These are phyloP conservation scores for Momotus momota DNA, from an alignment of 2,797 vertebrate genomes.

Conservation along the genomic window DNA sequence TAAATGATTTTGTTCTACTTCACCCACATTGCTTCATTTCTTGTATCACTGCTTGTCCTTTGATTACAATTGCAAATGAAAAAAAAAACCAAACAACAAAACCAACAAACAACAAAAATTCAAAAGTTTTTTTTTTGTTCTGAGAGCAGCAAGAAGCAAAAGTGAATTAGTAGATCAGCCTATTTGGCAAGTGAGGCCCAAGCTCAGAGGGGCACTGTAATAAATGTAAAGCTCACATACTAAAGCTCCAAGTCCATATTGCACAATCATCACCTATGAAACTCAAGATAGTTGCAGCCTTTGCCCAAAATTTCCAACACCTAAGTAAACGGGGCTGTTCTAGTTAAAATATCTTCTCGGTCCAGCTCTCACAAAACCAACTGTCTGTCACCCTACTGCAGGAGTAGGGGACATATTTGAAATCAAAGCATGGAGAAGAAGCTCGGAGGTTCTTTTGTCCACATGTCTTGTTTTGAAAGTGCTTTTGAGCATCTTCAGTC, in stretches of 20 bases:
- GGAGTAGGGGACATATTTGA: background rate
- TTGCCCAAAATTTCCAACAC: slow-evolving; percentile 13
- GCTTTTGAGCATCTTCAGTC: background rate
- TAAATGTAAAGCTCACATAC: background rate
- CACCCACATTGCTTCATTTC: slow-evolving; percentile 73
- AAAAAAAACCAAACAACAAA: background rate
- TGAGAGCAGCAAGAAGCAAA: slow-evolving; percentile 51
- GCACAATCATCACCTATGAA: slow-evolving; percentile 36
- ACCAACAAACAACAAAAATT: no score
- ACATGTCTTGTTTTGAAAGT: rapidly evolving
- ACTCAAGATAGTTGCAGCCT: background rate
- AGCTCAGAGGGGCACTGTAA: slow-evolving; percentile 16
- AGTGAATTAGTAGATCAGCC: slow-evolving; percentile 59
- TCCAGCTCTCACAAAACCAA: background rate
- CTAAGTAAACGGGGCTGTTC: background rate
- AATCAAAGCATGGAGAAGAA: background rate
- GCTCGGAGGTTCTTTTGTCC: background rate
- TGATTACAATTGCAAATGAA: slow-evolving; percentile 74
- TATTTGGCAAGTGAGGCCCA: slow-evolving; percentile 51
- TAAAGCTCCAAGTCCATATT: slow-evolving; percentile 11
- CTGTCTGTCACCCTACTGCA: background rate
- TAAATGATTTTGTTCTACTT: slow-evolving; percentile 76
- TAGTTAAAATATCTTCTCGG: background rate
- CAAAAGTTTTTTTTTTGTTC: no score
- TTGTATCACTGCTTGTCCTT: slow-evolving; percentile 75